Base-by-base conservation (phyloP, 2,888 invertebrate species). In the Clitarchus hookeri region DNA sequence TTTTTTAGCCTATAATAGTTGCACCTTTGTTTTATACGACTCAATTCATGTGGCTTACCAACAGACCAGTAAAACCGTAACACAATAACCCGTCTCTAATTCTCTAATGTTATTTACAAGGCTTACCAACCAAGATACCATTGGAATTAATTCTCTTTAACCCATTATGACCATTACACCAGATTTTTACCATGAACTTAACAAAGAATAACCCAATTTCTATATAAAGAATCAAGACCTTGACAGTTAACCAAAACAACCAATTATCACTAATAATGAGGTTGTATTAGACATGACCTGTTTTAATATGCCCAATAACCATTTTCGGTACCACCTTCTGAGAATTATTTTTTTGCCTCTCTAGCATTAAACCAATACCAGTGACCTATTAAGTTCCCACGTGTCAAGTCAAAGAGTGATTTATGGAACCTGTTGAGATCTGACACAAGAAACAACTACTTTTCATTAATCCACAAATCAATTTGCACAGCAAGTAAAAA, bases 391-490 rank as follows among this genome's bases (percentile, higher is more conserved):
- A 2, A 44, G 48, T 48, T 84, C 84, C 12, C 48, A 84, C 44
- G 77, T 84, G 54, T 54, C 25, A 65, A 27, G 54, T 84, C 77
- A 54, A 54, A 84, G 53, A 84, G 44, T 65, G 54, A 44, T 84
- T 27, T 23, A 84, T 53, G 84, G 86, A 84, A 86, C 86, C 86
- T 86, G 86, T 86, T 86, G 86, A 86, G 84, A 86, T 80, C 84
- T 86, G 80, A 86, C 82, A 86, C 84, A 84, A 86, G 65, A 65
- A 82, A 82, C 36, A 82, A 82, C 82, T 82, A 82, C 36, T 44
- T 82, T 26, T 82, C 44, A 82, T 82, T 82, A 82, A 82, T 27
- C 27, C 82, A 82, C 65, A 65, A 65, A 65, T 65, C 19, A 65
- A 3, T 65, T 11, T 8, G 65, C 65, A 65, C 19, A n/a, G 65